Conservation (phyloP, 1,140 invertebrate genomes). For the Plectrocnemia conspersa region DNA sequence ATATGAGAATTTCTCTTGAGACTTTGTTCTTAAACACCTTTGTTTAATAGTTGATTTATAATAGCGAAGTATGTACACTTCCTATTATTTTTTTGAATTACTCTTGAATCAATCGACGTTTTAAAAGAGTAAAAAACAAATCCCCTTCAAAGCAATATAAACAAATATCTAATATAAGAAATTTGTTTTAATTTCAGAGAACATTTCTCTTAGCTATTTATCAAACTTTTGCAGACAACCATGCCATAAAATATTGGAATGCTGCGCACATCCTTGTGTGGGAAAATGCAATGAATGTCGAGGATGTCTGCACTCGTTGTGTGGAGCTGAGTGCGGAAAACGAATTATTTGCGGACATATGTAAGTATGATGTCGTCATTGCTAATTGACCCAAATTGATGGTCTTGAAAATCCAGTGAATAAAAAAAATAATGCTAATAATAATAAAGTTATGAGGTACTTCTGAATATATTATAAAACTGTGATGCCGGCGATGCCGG, state of each 20-base stretch:
- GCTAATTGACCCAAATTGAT: no score
- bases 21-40: no score
- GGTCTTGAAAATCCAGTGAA: no score
- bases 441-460: no score
- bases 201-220: slow-evolving; percentile 1
- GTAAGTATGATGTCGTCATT: slow-evolving; percentile 48
- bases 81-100: not conserved
- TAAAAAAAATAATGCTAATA: no score
- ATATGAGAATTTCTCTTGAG: no score
- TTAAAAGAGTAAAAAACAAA: not conserved
- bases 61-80: not conserved
- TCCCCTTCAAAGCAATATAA: not conserved
- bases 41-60: not conserved
- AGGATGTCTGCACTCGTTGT: slow-evolving; percentile 59
- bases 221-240: slow-evolving; percentile 42
- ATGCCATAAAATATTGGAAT: slow-evolving; percentile 44
- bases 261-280: slow-evolving; percentile 57
- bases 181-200: not conserved
- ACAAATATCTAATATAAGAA: not conserved
- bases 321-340: slow-evolving; percentile 56
- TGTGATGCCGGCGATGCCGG: no score
- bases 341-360: slow-evolving; percentile 61
- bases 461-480: no score
- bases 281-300: slow-evolving; percentile 59
- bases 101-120: not conserved